Conservation (phyloP, 2,888 invertebrate genomes). For the Dexiosoma caninum region DNA sequence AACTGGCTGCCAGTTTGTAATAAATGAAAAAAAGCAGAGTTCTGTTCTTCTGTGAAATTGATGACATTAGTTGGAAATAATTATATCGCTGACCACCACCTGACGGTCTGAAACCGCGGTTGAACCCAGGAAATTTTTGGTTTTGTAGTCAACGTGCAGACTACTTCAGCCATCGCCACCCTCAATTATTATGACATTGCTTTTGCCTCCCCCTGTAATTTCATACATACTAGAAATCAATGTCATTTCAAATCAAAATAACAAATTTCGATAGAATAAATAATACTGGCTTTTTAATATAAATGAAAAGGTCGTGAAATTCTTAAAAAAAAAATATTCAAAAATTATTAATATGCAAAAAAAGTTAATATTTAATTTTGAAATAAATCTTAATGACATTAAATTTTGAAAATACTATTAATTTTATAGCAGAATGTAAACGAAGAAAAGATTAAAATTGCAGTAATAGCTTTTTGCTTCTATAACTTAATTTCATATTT, state of each 20-base stretch:
- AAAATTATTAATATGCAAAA: background rate
- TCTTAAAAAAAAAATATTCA: slow-evolving; percentile 7
- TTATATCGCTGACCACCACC: too few relatives aligned
- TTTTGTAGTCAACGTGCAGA: too few relatives aligned
- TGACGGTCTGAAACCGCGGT: too few relatives aligned
- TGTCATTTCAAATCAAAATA: slow-evolving; percentile 42
- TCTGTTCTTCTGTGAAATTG: too few relatives aligned
- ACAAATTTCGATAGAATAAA: slow-evolving; percentile 27
- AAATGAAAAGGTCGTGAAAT: slow-evolving; percentile 46
- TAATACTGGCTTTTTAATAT: background rate
- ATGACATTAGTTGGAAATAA: too few relatives aligned
- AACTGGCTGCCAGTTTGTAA: too few relatives aligned
- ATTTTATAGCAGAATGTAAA: slow-evolving; percentile 11
- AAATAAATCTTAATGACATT: slow-evolving; percentile 52
- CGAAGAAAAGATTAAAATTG: slow-evolving; percentile 20
- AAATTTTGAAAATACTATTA: slow-evolving; percentile 26
- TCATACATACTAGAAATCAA: slow-evolving; percentile 37
- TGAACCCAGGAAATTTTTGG: too few relatives aligned
- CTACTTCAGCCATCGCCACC: too few relatives aligned
- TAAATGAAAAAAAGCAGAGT: too few relatives aligned
- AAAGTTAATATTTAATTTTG: slow-evolving; percentile 1
- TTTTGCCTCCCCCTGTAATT: too few relatives aligned
- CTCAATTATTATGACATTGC: too few relatives aligned
- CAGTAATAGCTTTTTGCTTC: slow-evolving; percentile 23
- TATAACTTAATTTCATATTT: background rate